Evolutionary conservation across 2,113 vertebrate species (phyloP).

Genomic region (Dascyllus trimaculatus): DNA sequence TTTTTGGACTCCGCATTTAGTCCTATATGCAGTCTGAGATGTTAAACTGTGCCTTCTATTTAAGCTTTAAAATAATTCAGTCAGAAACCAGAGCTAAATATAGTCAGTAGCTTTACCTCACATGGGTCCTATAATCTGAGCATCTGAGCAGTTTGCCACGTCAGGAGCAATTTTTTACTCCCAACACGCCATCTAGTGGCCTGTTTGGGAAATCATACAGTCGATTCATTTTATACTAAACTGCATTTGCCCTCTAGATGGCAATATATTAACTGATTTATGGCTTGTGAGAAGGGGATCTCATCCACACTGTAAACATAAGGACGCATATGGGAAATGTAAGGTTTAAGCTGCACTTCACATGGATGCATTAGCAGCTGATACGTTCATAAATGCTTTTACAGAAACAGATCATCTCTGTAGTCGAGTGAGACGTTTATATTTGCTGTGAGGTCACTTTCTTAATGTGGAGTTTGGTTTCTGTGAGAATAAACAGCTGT

Average conservation of each 20-base stretch:
- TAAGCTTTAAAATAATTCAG: slow-evolving; percentile 12
- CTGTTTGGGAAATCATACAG: background rate
- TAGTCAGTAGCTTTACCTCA: background rate
- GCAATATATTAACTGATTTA: background rate
- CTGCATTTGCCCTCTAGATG: slow-evolving; percentile 24
- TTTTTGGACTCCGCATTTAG: no score
- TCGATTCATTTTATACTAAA: slow-evolving; percentile 1
- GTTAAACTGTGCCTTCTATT: slow-evolving; percentile 18
- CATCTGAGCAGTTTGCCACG: slow-evolving; percentile 53
- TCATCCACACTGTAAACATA: background rate
- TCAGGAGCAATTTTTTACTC: slow-evolving; percentile 30
- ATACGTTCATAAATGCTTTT: background rate
- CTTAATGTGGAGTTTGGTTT: slow-evolving; percentile 6
- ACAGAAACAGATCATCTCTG: background rate
- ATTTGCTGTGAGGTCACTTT: background rate
- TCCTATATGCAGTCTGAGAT: background rate
- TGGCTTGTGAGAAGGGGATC: background rate
- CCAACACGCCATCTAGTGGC: slow-evolving; percentile 63
- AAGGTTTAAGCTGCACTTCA: background rate
- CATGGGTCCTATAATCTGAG: slow-evolving; percentile 14
- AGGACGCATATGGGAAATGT: background rate
- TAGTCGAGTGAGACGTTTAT: background rate
- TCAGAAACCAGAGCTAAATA: slow-evolving; percentile 28
- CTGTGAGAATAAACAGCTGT: slow-evolving; percentile 48
- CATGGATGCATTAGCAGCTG: background rate